These are phyloP conservation scores for Dolichallabes microphthalmus DNA, from an alignment of 2,113 vertebrate genomes.

Conservation along the genomic window DNA sequence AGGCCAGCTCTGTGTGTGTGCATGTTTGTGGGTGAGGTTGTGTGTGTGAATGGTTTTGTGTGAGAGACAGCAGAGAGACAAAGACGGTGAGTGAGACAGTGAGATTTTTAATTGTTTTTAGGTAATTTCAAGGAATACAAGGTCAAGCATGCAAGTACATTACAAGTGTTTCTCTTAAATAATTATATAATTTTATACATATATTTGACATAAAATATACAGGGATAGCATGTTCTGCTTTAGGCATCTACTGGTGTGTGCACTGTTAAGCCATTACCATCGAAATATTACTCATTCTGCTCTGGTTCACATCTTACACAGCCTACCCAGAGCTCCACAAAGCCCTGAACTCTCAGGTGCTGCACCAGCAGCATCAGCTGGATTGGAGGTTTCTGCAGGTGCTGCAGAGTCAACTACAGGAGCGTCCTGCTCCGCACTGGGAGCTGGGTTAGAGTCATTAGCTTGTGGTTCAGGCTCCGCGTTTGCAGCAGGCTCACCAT, in stretches of 20 bases:
- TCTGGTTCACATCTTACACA: conserved; percentile 32
- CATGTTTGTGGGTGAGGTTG: conserved; percentile 23
- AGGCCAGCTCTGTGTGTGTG: conserved; percentile 73
- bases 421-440: conserved; percentile 38
- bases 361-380: conserved; percentile 9
- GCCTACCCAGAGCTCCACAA: conserved; percentile 37
- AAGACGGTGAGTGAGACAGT: conserved; percentile 35
- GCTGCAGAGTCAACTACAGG: conserved; percentile 22
- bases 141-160: conserved; percentile 31
- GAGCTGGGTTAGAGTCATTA: conserved; percentile 37
- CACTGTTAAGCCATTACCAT: conserved; percentile 16
- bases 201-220: conserved; percentile 22
- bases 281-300: conserved; percentile 3
- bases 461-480: conserved; percentile 24
- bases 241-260: conserved; percentile 27
- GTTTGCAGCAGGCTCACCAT: conserved; percentile 13
- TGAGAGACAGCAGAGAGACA: conserved; percentile 34
- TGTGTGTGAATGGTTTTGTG: neutral
- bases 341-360: conserved; percentile 24
- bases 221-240: neutral
- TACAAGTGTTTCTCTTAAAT: neutral
- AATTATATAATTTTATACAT: neutral
- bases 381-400: conserved; percentile 5
- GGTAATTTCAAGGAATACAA: conserved; percentile 22
- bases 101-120: conserved; percentile 26